Evolutionary conservation across 2,797 vertebrate genomes (phyloP).

Genomic region (Pygocentrus nattereri): DNA sequence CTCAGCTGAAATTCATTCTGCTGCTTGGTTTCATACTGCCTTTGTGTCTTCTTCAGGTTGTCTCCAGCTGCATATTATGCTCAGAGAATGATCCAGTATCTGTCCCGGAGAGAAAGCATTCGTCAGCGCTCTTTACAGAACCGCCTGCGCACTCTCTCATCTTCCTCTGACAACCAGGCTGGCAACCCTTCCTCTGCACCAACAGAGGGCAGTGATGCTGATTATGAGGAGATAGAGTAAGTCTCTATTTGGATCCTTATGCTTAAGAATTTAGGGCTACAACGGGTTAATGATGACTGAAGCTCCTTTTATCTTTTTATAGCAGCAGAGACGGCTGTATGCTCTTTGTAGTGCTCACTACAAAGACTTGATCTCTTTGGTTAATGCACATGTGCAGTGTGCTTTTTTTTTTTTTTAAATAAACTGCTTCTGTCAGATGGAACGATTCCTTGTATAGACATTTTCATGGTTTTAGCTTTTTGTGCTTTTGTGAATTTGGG

Average conservation of each 20-base stretch:
- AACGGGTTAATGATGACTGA: no score
- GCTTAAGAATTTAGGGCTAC: background rate
- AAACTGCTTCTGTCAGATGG: background rate
- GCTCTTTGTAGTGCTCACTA: background rate
- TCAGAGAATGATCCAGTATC: constrained; percentile 99
- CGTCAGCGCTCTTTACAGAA: constrained; percentile 98
- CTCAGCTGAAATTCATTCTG: background rate
- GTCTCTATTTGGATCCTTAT: background rate
- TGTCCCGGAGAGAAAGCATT: constrained; percentile 97
- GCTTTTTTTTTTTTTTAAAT: background rate
- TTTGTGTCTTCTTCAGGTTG: constrained; percentile 77
- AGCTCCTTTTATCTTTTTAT: background rate
- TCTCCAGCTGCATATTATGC: constrained; percentile 98
- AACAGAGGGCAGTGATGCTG: constrained; percentile 92
- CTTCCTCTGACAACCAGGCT: constrained; percentile 87
- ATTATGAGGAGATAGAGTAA: constrained; percentile 98
- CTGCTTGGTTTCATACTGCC: background rate
- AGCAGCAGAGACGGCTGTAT: background rate
- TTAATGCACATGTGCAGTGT: no score
- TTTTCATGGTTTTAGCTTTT: background rate
- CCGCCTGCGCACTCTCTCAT: constrained; percentile 88
- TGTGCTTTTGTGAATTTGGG: background rate
- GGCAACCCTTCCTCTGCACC: constrained; percentile 82
- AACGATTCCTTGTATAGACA: background rate
- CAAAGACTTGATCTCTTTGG: no score